Base-by-base conservation (phyloP, 2,888 invertebrate species). In the Agonopterix heracliana region DNA sequence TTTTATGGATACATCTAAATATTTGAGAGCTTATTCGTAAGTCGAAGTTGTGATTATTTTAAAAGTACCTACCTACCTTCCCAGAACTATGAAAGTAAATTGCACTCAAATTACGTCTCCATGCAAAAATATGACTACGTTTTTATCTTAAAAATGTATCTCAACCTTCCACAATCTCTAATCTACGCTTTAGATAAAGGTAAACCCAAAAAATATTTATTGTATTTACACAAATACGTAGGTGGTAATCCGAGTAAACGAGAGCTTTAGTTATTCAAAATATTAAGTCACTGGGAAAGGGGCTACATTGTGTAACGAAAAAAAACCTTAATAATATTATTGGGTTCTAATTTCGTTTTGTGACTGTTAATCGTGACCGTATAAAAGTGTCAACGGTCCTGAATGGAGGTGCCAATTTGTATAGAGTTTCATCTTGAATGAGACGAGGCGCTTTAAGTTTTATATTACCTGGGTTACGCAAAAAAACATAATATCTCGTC, bases 331-430 rank as follows among this genome's bases (percentile, higher is more conserved):
- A 87, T 86, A 86, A 84, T 85, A 85, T 88, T 85, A 89, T 89
- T 89, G 86, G 89, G 81, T 60, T 89, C 89, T 89, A 88, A 89
- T 89, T 89, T 88, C 89, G 79, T 80, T 85, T 26, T 87, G 72
- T 76, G 68, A 76, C 66, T 81, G 74, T 86, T 86, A 87, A 89
- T 85, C 84, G 87, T 70, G 68, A 68, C 71, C 69, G 68, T 80
- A 83, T 89, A 84, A 87, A 89, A 82, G 76, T 89, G 89, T 89
- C 89, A 87, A 68, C 67, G 47, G 53, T 49, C 49, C 46, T 78
- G 71, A 85, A 89, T 85, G 70, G 84, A 78, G 73, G 79, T 82
- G 80, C 81, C 86, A 84, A 84, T 81, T 82, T 84, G 80, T 78
- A 83, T 85, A 75, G 78, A 70, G 67, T 81, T 80, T 74, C 78